Percentiles rank a stretch among this genome's conserved stretches.
phyloP scores from a whole-genome alignment of 2,888 invertebrate species.

The Drosophila testacea region DNA sequence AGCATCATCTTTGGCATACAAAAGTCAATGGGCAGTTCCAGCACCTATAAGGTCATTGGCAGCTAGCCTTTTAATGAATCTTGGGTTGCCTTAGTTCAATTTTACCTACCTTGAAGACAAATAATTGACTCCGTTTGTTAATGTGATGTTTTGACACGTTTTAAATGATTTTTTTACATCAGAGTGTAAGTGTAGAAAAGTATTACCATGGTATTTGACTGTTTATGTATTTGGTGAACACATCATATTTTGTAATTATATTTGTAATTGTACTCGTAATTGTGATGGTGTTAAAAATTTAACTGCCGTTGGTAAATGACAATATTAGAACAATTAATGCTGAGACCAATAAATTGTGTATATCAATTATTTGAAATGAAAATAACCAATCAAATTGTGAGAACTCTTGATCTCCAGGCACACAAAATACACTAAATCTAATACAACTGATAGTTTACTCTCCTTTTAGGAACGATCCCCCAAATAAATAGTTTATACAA shows the following conservation, averaged over 20 bases:
- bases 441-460: neutral
- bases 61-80: constrained; percentile 63
- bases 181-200: constrained; percentile 20
- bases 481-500: constrained; percentile 12
- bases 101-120: constrained; percentile 33
- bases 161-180: constrained; percentile 12
- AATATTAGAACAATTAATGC: constrained; percentile 8
- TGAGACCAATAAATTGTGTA: constrained; percentile 37
- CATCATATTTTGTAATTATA: constrained; percentile 3
- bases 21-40: constrained; percentile 75
- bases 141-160: constrained; percentile 44
- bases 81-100: constrained; percentile 32
- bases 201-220: constrained; percentile 50
- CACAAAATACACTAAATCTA: neutral
- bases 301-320: constrained; percentile 34
- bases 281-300: constrained; percentile 23
- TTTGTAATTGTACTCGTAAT: constrained; percentile 10
- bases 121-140: constrained; percentile 21
- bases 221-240: neutral
- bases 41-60: constrained; percentile 80
- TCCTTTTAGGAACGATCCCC: neutral
- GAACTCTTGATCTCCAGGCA: too few species aligned
- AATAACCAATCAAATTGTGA: neutral
- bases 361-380: constrained; percentile 7
- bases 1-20: constrained; percentile 83